Evolutionary conservation across 92 coral and sea anemone genomes (phyloP), one percentile per base, ranked within the genome.

Genomic region (Heteractis magnifica): DNA sequence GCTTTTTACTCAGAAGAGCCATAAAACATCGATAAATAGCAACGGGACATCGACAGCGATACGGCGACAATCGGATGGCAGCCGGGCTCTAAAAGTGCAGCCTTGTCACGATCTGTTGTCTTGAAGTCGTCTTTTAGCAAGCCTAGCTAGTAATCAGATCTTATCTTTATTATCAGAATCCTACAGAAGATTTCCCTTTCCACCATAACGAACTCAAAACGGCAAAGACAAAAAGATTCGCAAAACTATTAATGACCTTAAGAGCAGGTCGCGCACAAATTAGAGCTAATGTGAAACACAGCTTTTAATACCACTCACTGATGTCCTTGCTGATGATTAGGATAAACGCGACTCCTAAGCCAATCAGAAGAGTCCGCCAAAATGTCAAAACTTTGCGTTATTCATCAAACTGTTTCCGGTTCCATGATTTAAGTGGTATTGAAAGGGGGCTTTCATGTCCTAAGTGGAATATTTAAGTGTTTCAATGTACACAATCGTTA

Each of bases 61-160:
- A 18, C 12, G 70, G 70, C 23, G 70, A 18, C 70, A 58, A 4
- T 5, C 4, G 13, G 16, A 58, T 12, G n/a, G 64, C 64, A 58
- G 44, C 44, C 44, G 44, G 16, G 70, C 70, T 18, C 12, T 62
- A 1, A 62, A 62, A 62, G 70, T 62, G 8, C 18, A 18, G 70
- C 20, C 70, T 20, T 62, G 44, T 59, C 15, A 59, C 18, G 70
- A 18, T 20, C 6, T 0, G 5, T 5, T 6, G 21, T 9, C 18
- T 62, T 34, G 44, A n/a, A 18, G 70, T n/a, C 20, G 70, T 62
- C 70, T 62, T 62, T 62, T 62, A 62, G 70, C 70, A 62, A 62
- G 10, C 70, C 70, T 62, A 18, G 23, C 70, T 62, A 34, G 70
- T 7, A 5, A 8, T 62, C 70, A 1, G 70, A 62, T 62, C 70